Percentiles rank a stretch among this genome's conserved stretches.
Evolutionary conservation across 2,797 vertebrate species (phyloP).

Genomic region (Lepus oiostolus): DNA sequence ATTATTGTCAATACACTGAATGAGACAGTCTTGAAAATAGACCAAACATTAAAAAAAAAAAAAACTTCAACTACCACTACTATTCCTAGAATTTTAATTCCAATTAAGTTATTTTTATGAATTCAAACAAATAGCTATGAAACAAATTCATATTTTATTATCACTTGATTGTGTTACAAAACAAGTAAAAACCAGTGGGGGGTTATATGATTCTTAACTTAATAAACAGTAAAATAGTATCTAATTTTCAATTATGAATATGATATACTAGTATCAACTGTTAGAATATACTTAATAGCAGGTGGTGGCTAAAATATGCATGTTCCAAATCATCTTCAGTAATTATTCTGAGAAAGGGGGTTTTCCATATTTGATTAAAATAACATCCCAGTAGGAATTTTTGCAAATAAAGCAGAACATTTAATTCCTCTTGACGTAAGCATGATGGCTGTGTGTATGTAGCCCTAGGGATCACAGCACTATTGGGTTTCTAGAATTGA

Average conservation of each 20-base stretch:
- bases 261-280: no score
- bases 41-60: background rate
- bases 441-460: background rate
- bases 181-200: background rate
- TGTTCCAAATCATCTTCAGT: background rate
- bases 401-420: background rate
- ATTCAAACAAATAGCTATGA: conserved; percentile 32
- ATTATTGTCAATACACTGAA: background rate
- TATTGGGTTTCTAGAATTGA: background rate
- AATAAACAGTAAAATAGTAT: background rate
- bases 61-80: no score
- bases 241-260: background rate
- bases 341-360: background rate
- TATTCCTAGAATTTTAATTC: conserved; percentile 8
- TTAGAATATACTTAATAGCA: background rate
- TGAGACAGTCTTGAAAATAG: background rate
- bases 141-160: background rate
- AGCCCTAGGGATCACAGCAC: background rate
- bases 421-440: background rate
- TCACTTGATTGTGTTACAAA: conserved; percentile 6
- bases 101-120: background rate
- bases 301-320: background rate
- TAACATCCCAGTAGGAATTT: background rate
- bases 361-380: background rate
- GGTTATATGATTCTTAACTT: background rate